These are phyloP conservation scores for Eulemur rubriventer DNA, from an alignment of 2,797 vertebrate species.

Conservation along the genomic window DNA sequence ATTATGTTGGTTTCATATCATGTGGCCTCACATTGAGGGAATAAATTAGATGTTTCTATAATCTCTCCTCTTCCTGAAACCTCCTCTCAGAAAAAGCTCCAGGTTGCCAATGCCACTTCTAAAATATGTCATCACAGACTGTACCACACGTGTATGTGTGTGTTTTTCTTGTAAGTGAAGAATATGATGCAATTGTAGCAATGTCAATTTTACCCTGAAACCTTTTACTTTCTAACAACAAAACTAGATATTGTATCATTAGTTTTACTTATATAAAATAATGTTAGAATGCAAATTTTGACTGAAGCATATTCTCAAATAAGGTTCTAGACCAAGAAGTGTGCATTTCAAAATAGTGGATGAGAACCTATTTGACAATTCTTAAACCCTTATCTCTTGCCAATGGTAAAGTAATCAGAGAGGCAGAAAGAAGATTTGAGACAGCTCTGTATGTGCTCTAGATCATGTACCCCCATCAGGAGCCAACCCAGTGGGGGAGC, in stretches of 20 bases:
- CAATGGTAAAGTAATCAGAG: not conserved
- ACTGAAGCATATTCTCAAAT: not conserved
- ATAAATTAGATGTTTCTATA: not conserved
- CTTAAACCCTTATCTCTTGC: not conserved
- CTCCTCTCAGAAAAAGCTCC: not conserved
- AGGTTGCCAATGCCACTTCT: not conserved
- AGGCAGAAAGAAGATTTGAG: not conserved
- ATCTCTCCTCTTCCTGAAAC: not conserved
- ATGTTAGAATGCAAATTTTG: not conserved
- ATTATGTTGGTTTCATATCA: not conserved
- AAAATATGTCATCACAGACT: not conserved
- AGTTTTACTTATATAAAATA: not conserved
- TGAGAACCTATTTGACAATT: not conserved
- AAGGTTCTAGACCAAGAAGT: not conserved
- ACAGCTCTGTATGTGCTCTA: rapidly evolving
- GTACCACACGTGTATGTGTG: too few species aligned
- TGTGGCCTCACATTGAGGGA: not conserved
- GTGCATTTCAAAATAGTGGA: not conserved
- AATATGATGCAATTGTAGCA: not conserved
- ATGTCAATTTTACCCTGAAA: not conserved
- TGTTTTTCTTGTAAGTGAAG: not conserved
- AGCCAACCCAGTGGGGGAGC: rapidly evolving
- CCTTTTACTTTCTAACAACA: not conserved
- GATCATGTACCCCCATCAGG: not conserved
- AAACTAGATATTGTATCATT: not conserved